Evolutionary conservation across 2,113 vertebrate species (phyloP), one percentile per base, ranked within the genome.

Genomic region (Notarius lentiginosus): DNA sequence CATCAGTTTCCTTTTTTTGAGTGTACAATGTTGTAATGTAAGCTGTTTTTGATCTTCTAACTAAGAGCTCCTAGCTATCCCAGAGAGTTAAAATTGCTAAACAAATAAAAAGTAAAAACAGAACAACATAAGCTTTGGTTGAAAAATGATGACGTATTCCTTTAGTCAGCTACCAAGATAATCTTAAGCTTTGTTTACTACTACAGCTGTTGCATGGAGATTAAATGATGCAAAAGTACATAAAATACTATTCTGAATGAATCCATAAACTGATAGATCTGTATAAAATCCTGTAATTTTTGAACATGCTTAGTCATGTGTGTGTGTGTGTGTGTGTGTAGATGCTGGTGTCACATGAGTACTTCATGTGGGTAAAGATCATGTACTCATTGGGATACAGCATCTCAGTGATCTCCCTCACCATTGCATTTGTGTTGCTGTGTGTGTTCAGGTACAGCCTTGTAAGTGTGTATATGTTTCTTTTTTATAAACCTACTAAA

Each of bases 361-460:
- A 96, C 89, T 96, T 96, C 92, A 94, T 96, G 93, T 96, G 96
- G 66, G 94, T 99, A 93, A 98, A 96, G 93, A 96, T 93, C 79
- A 96, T 99, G 94, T 99, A 99, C 91, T 98, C 97, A 0, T 86
- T 94, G 0, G 98, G 98, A 84, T 98, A 99, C 88, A 94, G 96
- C 0, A 92, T 95, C 83, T 99, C 98, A 2, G 93, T 99, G 2
- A 92, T 95, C 90, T 96, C 95, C 0, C 94, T 99, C 86, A 91
- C 89, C 24, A 88, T 97, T 0, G 97, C 98, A 30, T 92, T 99
- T 82, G 85, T 63, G 1, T 92, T 99, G 89, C 94, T 99, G 85
- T 95, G 92, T 58, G 92, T 95, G 60, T 98, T 98, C 65, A 95
- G 97, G 98, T 99, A 90, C n/a, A 76, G 10, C 24, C 20, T 60